Conservation (phyloP, 2,888 invertebrate genomes). For the Microdon myrmicae region DNA sequence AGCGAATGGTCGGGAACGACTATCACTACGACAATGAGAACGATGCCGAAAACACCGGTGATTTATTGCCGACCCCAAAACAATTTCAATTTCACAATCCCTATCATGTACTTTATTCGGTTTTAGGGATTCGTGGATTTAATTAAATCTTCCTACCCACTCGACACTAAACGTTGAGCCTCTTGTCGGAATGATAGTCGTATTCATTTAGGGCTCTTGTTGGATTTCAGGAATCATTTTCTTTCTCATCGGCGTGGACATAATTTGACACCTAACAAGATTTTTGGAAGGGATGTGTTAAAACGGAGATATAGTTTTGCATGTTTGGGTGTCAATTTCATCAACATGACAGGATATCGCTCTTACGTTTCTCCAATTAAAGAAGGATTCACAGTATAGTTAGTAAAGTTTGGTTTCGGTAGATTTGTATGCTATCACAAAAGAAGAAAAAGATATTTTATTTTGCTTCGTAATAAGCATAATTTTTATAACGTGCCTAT, state of each 20-base stretch:
- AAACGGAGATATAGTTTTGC: too few relatives aligned
- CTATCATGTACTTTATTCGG: conserved; percentile 37
- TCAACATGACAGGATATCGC: too few relatives aligned
- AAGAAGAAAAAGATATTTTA: too few relatives aligned
- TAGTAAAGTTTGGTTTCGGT: too few relatives aligned
- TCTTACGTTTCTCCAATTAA: too few relatives aligned
- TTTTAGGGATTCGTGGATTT: conserved; percentile 35
- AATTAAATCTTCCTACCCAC: conserved; percentile 41
- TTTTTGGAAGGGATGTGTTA: too few relatives aligned
- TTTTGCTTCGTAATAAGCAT: too few relatives aligned
- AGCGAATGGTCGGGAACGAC: conserved; percentile 15
- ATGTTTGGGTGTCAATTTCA: too few relatives aligned
- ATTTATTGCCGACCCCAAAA: conserved; percentile 50
- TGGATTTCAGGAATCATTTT: conserved; percentile 15
- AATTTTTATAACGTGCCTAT: too few relatives aligned
- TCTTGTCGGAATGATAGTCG: conserved; percentile 37
- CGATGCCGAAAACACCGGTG: conserved; percentile 34
- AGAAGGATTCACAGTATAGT: too few relatives aligned
- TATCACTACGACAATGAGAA: conserved; percentile 1
- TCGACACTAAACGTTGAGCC: conserved; percentile 28
- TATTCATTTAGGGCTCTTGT: conserved; percentile 33
- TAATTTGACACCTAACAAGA: conserved; percentile 12
- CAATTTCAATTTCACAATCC: conserved; percentile 51
- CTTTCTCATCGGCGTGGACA: not conserved
- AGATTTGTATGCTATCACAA: too few relatives aligned